Base-by-base conservation (phyloP, 2,797 vertebrate species). In the Poeciliopsis paucimaculata region DNA sequence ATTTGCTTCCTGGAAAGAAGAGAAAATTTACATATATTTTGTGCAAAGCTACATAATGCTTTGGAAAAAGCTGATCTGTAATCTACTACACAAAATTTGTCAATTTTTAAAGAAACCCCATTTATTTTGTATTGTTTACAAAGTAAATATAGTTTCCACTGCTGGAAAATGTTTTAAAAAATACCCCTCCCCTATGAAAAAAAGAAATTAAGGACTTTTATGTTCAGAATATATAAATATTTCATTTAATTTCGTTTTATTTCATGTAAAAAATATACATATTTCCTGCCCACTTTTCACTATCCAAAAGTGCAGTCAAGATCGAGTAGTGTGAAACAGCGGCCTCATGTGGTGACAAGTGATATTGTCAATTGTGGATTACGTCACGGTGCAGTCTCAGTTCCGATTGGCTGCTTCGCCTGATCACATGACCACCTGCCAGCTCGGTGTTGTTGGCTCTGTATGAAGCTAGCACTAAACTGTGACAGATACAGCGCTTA, bases 361-460 rank as follows among this genome's bases (percentile, higher is more conserved):
- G 55, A 3, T 18, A 72, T 64, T 72, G 81, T 75, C 73, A 41
- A 0, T 1, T 0, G 0, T 0, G 1, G 4, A 0, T 0, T 4
- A 77, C 85, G 89, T 91, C 86, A 88, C 57, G 0, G 0, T 0
- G 0, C 0, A 0, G 34, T 23, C 72, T 75, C 1, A 0, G 3
- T 20, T 75, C 60, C 41, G 0, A 92, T 91, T 85, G 86, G 90
- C 79, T 73, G 83, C 26, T 6, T 0, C 28, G 1, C 9, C 0
- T 0, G 79, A 8, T 92, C 91, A 91, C 90, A 41, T 92, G 92
- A 90, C 41, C 60, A 0, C 0, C 20, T 36, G 10, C 47, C 41
- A 43, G 16, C 41, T 1, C 8, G 0, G 5, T 47, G 3, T 5
- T 11, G 64, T 41, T 8, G 20, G 36, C 26, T 4, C 4, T 60